phyloP scores from a whole-genome alignment of 2,113 vertebrate species.

The Grammomys dolichurus region DNA sequence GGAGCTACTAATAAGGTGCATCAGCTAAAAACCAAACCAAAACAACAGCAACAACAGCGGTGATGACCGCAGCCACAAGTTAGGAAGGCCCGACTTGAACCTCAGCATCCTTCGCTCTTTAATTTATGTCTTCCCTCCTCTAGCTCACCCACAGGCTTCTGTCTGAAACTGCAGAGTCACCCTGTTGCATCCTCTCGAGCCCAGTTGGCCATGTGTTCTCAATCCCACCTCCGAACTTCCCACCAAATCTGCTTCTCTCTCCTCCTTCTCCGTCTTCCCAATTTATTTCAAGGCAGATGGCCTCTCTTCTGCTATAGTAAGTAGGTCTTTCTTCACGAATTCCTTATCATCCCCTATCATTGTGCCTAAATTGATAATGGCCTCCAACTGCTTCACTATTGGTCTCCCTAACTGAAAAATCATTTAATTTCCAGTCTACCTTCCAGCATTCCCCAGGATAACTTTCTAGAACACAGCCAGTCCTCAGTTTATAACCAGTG shows the following conservation, averaged over 20 bases:
- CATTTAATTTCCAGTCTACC: neutral
- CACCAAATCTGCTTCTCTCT: neutral
- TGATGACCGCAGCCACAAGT: neutral
- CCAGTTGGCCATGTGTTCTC: neutral
- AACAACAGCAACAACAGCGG: too few species aligned
- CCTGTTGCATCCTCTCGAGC: neutral
- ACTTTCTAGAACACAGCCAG: neutral
- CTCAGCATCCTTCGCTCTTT: neutral
- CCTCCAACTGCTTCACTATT: neutral
- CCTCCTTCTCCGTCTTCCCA: neutral
- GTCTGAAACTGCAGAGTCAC: neutral
- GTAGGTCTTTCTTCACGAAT: neutral
- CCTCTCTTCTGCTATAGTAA: neutral
- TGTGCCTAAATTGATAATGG: neutral
- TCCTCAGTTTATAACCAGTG: too few species aligned
- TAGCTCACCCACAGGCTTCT: neutral
- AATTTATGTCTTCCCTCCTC: neutral
- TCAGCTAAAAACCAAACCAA: neutral
- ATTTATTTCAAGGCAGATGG: neutral
- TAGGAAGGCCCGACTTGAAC: neutral
- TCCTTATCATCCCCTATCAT: neutral
- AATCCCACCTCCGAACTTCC: neutral
- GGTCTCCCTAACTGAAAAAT: neutral
- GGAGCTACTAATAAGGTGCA: neutral
- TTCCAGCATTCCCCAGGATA: neutral